Evolutionary conservation across 2,113 vertebrate genomes (phyloP).

Genomic region (Lethenteron camtschaticum): DNA sequence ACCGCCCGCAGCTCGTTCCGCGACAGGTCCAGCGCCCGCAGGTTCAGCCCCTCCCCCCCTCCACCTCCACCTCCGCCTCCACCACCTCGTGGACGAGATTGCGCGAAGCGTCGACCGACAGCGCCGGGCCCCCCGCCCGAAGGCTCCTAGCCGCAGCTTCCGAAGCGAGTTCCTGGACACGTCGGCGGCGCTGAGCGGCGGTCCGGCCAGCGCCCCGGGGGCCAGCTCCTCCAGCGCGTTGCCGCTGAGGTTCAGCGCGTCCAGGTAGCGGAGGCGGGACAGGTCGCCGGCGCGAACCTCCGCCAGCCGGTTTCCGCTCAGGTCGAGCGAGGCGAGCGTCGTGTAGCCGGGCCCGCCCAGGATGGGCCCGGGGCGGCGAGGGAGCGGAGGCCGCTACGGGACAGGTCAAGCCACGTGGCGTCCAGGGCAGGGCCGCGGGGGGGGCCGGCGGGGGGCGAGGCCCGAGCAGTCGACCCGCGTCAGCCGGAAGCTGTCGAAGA

Average conservation of each 20-base stretch:
- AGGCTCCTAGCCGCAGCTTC: conserved; percentile 34
- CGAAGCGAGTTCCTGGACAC: conserved; percentile 56
- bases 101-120: conserved; percentile 27
- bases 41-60: conserved; percentile 19
- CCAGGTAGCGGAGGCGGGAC: conserved; percentile 67
- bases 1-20: conserved; percentile 37
- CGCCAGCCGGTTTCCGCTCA: conserved; percentile 58
- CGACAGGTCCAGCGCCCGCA: conserved; percentile 55
- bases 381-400: conserved; percentile 45
- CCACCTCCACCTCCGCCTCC: conserved; percentile 8
- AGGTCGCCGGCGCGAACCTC: conserved; percentile 38
- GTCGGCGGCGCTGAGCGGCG: conserved; percentile 54
- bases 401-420: conserved; percentile 66
- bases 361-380: conserved; percentile 39
- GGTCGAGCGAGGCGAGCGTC: conserved; percentile 62
- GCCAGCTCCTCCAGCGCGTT: conserved; percentile 45
- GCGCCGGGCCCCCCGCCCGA: conserved; percentile 13
- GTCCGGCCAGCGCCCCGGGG: conserved; percentile 37
- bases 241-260: conserved; percentile 72
- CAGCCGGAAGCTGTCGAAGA: conserved; percentile 90
- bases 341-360: conserved; percentile 60
- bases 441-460: conserved; percentile 33
- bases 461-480: conserved; percentile 69
- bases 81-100: conserved; percentile 16
- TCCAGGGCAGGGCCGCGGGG: conserved; percentile 70